Evolutionary conservation across 2,888 invertebrate species (phyloP).

Genomic region (Lycaena phlaeas): DNA sequence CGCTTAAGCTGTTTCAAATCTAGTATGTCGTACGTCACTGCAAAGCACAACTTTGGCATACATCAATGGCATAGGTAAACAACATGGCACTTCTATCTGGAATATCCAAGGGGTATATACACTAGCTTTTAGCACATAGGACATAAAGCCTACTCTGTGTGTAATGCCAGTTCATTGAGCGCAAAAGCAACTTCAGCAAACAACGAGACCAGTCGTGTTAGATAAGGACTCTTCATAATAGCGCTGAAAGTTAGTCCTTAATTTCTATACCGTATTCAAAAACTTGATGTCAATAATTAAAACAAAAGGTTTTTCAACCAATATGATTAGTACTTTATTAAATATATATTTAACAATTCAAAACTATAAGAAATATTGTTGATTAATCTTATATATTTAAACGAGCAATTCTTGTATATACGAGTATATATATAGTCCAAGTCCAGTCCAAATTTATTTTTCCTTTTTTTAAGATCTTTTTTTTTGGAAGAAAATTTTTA

Average conservation of each 20-base stretch:
- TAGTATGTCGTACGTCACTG: background rate
- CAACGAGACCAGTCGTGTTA: slow-evolving; percentile 38
- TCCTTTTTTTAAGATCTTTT: no score
- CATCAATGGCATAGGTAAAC: background rate
- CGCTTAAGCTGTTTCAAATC: no score
- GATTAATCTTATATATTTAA: no score
- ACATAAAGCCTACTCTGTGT: slow-evolving; percentile 6
- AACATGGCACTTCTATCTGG: background rate
- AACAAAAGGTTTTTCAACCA: background rate
- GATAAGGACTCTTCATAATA: slow-evolving; percentile 68
- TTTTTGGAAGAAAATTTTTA: no score
- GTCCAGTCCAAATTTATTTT: no score
- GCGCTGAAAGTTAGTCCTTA: slow-evolving; percentile 48
- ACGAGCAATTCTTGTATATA: no score
- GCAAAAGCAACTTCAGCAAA: slow-evolving; percentile 20
- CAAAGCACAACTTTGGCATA: background rate
- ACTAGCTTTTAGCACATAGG: slow-evolving; percentile 10
- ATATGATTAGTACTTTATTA: background rate
- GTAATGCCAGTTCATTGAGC: slow-evolving; percentile 2
- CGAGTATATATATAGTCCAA: no score
- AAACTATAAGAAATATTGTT: no score
- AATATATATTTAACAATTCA: background rate
- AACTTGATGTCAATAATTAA: slow-evolving; percentile 1
- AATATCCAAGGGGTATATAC: background rate
- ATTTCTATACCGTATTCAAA: slow-evolving; percentile 6